Evolutionary conservation across 2,113 vertebrate genomes (phyloP).

Genomic region (Fregata magnificens): DNA sequence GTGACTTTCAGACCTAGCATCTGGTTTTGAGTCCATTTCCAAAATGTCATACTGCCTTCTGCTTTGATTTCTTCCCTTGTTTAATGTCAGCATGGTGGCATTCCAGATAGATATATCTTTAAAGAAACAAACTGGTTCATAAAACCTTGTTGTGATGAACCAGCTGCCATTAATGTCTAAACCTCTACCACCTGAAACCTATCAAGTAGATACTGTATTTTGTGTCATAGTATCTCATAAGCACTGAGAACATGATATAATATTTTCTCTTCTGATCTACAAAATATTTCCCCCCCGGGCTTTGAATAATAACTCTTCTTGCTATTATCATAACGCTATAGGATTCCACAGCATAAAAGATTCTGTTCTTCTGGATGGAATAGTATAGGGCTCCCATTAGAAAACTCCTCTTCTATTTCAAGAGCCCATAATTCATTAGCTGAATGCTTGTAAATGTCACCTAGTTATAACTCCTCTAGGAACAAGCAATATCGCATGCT

Average conservation of each 20-base stretch:
- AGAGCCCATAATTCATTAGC: conserved; percentile 22
- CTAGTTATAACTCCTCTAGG: conserved; percentile 1
- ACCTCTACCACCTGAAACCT: neutral
- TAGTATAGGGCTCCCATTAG: neutral
- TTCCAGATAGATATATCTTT: neutral
- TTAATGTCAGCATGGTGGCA: neutral
- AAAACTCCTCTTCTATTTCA: neutral
- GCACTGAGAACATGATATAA: neutral
- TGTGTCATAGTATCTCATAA: neutral
- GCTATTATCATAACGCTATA: neutral
- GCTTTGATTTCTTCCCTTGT: conserved; percentile 4
- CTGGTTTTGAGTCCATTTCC: neutral
- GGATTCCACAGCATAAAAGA: neutral
- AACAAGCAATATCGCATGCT: neutral
- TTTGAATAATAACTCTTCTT: conserved; percentile 23
- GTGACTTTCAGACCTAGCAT: conserved; percentile 5
- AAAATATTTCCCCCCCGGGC: neutral
- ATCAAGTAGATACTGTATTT: neutral
- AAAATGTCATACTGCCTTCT: conserved; percentile 13
- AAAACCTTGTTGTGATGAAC: neutral
- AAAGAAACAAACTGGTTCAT: neutral
- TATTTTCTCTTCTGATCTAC: neutral
- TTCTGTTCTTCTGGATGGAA: neutral
- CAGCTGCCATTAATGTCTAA: neutral
- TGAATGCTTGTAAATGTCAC: conserved; percentile 47